These are phyloP conservation scores for Lithodes maja DNA, from an alignment of 2,888 invertebrate genomes.

Conservation along the genomic window DNA sequence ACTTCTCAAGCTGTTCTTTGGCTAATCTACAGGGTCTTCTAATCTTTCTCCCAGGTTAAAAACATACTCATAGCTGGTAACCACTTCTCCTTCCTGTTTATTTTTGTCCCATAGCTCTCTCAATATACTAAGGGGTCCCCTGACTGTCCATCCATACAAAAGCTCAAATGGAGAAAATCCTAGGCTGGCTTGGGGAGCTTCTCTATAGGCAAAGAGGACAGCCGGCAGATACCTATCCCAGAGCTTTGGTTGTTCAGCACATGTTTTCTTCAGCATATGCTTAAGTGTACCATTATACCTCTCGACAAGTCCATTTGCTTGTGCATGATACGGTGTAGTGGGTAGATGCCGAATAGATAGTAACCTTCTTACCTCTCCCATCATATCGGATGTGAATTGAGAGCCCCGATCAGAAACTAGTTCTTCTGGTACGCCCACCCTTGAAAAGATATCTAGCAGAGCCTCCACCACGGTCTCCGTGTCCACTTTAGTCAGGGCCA, in stretches of 20 bases:
- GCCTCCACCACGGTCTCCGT: neutral
- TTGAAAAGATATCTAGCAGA: neutral
- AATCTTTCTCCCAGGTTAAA: neutral
- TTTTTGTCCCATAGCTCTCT: neutral
- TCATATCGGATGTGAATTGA: conserved; percentile 5
- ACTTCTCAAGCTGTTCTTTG: neutral
- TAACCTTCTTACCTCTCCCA: neutral
- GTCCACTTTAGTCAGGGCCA: neutral
- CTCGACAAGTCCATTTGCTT: neutral
- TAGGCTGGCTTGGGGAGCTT: neutral
- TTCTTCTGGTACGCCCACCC: neutral
- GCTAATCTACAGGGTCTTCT: neutral
- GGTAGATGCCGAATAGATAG: neutral
- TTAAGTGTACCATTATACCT: neutral
- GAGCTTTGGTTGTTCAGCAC: neutral
- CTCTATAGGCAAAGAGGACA: neutral
- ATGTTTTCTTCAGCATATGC: neutral
- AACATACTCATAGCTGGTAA: neutral
- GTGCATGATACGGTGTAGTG: neutral
- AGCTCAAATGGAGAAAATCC: neutral
- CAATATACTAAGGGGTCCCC: neutral
- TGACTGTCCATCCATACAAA: neutral
- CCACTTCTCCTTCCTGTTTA: neutral
- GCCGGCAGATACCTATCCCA: neutral
- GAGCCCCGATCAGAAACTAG: neutral